Evolutionary conservation across 2,113 vertebrate species (phyloP), one percentile per base, ranked within the genome.

Genomic region (Heloderma charlesbogerti): DNA sequence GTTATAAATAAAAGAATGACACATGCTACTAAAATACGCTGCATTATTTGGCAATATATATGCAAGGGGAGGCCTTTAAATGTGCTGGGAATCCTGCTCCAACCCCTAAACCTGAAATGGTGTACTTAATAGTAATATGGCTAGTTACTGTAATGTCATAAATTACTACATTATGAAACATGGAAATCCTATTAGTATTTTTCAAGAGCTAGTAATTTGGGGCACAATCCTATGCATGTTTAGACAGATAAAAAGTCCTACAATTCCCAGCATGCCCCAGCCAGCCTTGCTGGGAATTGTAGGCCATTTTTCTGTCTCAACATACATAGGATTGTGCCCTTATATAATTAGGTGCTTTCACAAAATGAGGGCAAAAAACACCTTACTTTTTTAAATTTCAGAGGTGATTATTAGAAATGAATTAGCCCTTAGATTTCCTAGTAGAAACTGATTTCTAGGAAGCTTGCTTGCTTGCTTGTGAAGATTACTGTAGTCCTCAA

Each of bases 401-500:
- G 51, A 82, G 16, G 37, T 69, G 40, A 57, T 34, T 43, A 88
- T 81, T 29, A 37, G 40, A 15, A 63, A 67, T 22, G 3, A 13
- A 91, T 92, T 90, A 40, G 54, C 22, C n/a, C 9, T 89, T 88
- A 89, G 40, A 79, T 75, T 5, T 43, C 69, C n/a, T 71, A 8
- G 5, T 71, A 8, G 5, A 8, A 48, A 75, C 51, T n/a, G 2
- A 13, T 85, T 78, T 78, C 72, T 85, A 54, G 15, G 63, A 67
- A 22, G 43, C 27, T 80, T 90, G 22, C 66, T 84, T 79, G n/a
- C 43, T 0, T 18, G 15, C 37, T 82, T 78, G 4, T 91, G 45
- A 77, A 91, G n/a, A 83, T 90, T 90, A n/a, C 20, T 79, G 31
- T 29, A 84, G 1, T 29, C 89, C 18, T 71, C 34, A 0, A 0